Conservation (phyloP, 2,113 vertebrate genomes). For the Drymodes brunneopygia region DNA sequence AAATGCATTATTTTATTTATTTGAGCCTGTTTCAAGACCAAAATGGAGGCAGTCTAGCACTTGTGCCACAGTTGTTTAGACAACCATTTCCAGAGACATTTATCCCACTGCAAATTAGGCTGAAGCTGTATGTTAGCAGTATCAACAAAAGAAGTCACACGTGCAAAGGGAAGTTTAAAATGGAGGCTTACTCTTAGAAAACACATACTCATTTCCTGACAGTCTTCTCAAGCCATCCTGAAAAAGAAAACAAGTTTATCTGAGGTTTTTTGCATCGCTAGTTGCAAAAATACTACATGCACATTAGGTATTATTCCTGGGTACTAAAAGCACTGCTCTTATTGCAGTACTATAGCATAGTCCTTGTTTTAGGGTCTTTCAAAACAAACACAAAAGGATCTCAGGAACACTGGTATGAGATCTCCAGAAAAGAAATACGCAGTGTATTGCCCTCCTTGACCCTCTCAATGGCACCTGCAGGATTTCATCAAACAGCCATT, state of each 20-base stretch:
- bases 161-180: background rate
- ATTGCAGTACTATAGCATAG: background rate
- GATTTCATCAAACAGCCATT: background rate
- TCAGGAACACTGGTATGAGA: background rate
- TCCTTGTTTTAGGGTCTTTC: background rate
- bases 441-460: background rate
- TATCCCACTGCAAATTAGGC: background rate
- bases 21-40: background rate
- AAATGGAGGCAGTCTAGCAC: background rate
- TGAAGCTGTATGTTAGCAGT: background rate
- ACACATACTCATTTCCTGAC: constrained; percentile 90
- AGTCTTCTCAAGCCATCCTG: constrained; percentile 89
- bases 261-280: background rate
- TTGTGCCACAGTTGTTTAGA: background rate
- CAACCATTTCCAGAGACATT: background rate
- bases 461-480: background rate
- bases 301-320: background rate
- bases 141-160: background rate
- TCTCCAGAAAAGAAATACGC: background rate
- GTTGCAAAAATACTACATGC: background rate
- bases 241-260: constrained; percentile 36
- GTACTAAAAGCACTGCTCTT: background rate
- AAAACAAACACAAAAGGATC: background rate
- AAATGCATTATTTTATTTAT: background rate
- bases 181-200: constrained; percentile 87